These are phyloP conservation scores for Colletes collaris DNA, from an alignment of 2,888 invertebrate species.

Conservation along the genomic window DNA sequence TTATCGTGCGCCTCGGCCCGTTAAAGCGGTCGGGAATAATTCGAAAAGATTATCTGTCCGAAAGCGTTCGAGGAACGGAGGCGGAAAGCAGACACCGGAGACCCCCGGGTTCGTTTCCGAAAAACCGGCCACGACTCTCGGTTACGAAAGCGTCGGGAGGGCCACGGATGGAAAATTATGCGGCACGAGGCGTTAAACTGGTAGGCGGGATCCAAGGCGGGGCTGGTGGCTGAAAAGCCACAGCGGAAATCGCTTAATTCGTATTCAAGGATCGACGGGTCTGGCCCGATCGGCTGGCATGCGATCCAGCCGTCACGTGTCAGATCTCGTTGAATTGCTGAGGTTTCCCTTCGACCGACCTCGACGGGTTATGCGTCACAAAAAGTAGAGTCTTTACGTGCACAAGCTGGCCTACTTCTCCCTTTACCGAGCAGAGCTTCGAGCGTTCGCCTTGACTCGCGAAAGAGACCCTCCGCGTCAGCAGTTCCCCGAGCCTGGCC, in stretches of 20 bases:
- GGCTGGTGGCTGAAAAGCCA: background rate
- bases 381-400: slow-evolving; percentile 63
- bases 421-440: slow-evolving; percentile 59
- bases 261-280: slow-evolving; percentile 70
- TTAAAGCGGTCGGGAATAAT: slow-evolving; percentile 27
- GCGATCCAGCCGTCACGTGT: slow-evolving; percentile 67
- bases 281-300: slow-evolving; percentile 62
- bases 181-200: background rate
- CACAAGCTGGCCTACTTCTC: slow-evolving; percentile 70
- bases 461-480: slow-evolving; percentile 60
- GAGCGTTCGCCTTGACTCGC: slow-evolving; percentile 54
- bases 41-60: slow-evolving; percentile 41
- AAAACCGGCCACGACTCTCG: background rate
- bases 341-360: slow-evolving; percentile 71
- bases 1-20: slow-evolving; percentile 29
- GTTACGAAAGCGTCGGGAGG: too few species aligned
- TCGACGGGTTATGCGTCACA: slow-evolving; percentile 59
- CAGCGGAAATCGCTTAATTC: slow-evolving; percentile 58
- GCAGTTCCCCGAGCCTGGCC: slow-evolving; percentile 50
- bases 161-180: background rate
- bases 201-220: background rate
- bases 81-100: background rate
- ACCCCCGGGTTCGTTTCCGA: background rate
- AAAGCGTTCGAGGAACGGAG: slow-evolving; percentile 1
- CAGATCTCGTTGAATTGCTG: slow-evolving; percentile 72